Evolutionary conservation across 2,113 vertebrate species (phyloP).

Genomic region (Polypterus bichir): DNA sequence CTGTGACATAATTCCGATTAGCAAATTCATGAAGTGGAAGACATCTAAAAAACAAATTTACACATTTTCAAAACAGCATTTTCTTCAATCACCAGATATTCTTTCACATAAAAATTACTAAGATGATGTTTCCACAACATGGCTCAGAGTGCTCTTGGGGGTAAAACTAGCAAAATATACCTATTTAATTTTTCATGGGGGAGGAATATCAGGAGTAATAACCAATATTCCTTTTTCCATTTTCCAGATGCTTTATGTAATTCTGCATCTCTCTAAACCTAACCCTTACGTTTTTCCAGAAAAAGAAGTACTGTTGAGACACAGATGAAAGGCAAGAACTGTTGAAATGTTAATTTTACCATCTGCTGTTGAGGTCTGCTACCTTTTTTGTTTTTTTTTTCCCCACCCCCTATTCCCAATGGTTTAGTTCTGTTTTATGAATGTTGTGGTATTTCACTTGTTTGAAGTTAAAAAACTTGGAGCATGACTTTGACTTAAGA

Average conservation of each 20-base stretch:
- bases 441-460: constrained; percentile 84
- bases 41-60: constrained; percentile 31
- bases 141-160: constrained; percentile 74
- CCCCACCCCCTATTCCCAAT: constrained; percentile 70
- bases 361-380: constrained; percentile 90
- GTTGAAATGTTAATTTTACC: constrained; percentile 99
- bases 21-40: no score
- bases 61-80: constrained; percentile 54
- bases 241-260: constrained; percentile 94
- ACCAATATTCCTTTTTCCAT: constrained; percentile 85
- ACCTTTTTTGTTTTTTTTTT: constrained; percentile 59
- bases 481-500: constrained; percentile 65
- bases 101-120: constrained; percentile 82
- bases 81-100: constrained; percentile 86
- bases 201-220: constrained; percentile 85
- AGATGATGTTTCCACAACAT: constrained; percentile 91
- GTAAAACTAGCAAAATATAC: constrained; percentile 89
- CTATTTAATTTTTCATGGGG: constrained; percentile 96
- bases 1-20: no score
- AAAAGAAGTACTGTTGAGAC: constrained; percentile 74
- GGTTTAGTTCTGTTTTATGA: constrained; percentile 88
- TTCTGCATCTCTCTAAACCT: constrained; percentile 76
- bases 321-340: constrained; percentile 88
- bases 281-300: constrained; percentile 56
- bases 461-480: constrained; percentile 79